Evolutionary conservation across 2,113 vertebrate species (phyloP).

Genomic region (Semnornis frantzii): DNA sequence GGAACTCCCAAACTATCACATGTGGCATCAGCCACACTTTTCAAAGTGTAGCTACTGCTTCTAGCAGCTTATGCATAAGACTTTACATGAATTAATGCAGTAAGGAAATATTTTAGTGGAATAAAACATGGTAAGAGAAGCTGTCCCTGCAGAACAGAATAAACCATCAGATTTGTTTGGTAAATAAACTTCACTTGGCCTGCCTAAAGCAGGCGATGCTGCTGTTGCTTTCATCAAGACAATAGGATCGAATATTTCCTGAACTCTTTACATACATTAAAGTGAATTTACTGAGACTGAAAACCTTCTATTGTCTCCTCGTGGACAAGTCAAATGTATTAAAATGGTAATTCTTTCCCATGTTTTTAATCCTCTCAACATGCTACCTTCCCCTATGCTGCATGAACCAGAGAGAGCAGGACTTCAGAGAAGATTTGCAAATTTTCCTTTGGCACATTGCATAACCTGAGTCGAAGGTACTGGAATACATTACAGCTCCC

Average conservation of each 20-base stretch:
- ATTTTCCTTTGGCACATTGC: conserved; percentile 59
- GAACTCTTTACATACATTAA: conserved; percentile 61
- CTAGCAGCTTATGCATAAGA: neutral
- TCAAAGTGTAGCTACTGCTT: neutral
- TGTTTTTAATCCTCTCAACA: conserved; percentile 69
- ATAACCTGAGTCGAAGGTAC: conserved; percentile 6
- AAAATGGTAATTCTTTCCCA: conserved; percentile 72
- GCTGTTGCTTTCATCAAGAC: neutral
- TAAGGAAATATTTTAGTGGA: neutral
- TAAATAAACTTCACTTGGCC: neutral
- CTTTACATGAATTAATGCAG: neutral
- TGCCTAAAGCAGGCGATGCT: neutral
- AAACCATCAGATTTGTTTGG: neutral
- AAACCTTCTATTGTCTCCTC: conserved; percentile 59
- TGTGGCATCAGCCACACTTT: neutral
- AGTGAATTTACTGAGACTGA: conserved; percentile 65
- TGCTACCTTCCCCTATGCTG: conserved; percentile 28
- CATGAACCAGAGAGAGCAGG: conserved; percentile 43
- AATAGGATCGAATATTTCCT: conserved; percentile 18
- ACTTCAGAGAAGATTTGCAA: conserved; percentile 65
- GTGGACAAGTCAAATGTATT: conserved; percentile 65
- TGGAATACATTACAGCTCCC: conserved; percentile 59
- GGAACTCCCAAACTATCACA: too few relatives aligned
- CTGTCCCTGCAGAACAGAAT: neutral
- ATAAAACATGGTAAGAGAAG: neutral